Conservation (phyloP, 2,797 vertebrate species). For the Arctocebus calabarensis region DNA sequence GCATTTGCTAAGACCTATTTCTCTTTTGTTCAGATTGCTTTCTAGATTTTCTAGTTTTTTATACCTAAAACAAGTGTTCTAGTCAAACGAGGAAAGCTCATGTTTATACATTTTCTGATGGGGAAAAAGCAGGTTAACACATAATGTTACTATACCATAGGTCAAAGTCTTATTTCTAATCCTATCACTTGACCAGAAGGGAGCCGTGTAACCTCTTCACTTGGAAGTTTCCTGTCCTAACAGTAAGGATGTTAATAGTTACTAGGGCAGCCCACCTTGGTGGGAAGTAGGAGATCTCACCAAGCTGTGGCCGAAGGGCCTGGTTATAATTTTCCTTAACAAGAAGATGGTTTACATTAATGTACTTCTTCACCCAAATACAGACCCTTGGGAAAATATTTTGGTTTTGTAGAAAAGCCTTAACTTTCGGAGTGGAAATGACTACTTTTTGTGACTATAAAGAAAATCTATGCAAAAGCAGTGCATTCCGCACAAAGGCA, state of each 20-base stretch:
- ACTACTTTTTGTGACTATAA: background rate
- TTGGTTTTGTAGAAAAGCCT: background rate
- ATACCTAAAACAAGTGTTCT: background rate
- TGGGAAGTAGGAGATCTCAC: no score
- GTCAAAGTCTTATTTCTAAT: background rate
- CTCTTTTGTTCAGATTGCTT: background rate
- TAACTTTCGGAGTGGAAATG: background rate
- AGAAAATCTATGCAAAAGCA: background rate
- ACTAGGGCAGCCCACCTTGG: no score
- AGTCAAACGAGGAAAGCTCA: background rate
- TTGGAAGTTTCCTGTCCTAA: background rate
- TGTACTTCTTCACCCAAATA: background rate
- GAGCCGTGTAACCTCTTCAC: background rate
- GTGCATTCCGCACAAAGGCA: background rate
- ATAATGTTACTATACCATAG: background rate
- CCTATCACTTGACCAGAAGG: background rate
- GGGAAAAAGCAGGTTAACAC: background rate
- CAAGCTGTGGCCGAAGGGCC: background rate
- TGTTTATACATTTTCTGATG: background rate
- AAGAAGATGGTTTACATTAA: background rate
- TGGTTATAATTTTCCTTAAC: background rate
- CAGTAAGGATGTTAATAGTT: background rate
- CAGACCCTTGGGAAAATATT: background rate
- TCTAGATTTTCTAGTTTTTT: background rate
- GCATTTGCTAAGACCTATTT: background rate